Evolutionary conservation across 2,888 invertebrate species (phyloP).

Genomic region (Chrysolina haemoptera): DNA sequence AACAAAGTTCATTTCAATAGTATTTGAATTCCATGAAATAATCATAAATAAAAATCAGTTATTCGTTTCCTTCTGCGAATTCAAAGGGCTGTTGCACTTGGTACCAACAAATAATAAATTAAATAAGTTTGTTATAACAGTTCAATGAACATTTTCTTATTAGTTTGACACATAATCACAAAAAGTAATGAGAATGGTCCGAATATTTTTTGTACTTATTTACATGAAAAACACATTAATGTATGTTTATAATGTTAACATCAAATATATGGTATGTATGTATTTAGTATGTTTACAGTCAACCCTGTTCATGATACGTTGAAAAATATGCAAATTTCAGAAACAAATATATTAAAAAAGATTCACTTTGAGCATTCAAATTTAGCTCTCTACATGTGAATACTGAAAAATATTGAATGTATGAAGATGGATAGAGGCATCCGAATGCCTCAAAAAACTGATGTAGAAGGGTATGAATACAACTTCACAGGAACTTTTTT

Average conservation of each 20-base stretch:
- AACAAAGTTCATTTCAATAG: constrained; percentile 16
- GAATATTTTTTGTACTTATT: constrained; percentile 52
- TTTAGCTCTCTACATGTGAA: too few relatives aligned
- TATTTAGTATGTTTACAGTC: constrained; percentile 49
- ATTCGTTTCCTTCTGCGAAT: background rate
- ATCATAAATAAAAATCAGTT: constrained; percentile 5
- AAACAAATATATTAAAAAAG: too few relatives aligned
- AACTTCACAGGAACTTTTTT: too few relatives aligned
- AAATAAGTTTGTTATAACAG: background rate
- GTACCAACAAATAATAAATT: background rate
- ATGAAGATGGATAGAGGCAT: too few relatives aligned
- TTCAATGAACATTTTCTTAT: background rate
- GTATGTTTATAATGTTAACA: constrained; percentile 49
- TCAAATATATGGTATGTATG: constrained; percentile 49
- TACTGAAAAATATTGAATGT: too few relatives aligned
- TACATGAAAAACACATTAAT: constrained; percentile 52
- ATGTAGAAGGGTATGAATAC: too few relatives aligned
- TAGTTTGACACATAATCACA: background rate
- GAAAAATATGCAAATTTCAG: constrained; percentile 2
- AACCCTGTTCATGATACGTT: constrained; percentile 46
- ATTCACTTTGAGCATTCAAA: too few relatives aligned
- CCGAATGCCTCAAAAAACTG: too few relatives aligned
- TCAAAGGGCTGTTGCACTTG: background rate
- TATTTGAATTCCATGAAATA: constrained; percentile 9
- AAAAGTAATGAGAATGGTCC: constrained; percentile 45